These are phyloP conservation scores for Nymphicus hollandicus DNA, from an alignment of 2,113 vertebrate genomes.

Conservation along the genomic window DNA sequence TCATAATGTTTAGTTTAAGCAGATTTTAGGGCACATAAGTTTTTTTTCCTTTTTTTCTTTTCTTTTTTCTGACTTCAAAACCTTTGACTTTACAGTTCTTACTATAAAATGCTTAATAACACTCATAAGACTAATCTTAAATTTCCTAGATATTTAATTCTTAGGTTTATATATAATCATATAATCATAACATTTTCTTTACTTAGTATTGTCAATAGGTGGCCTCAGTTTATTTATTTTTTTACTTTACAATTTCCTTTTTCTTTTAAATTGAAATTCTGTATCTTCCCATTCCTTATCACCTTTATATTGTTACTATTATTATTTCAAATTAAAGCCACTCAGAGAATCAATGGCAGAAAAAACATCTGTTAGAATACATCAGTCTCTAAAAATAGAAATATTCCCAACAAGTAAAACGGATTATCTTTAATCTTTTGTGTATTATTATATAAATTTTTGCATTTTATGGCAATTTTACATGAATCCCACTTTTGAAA, in stretches of 20 bases:
- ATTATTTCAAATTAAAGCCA: neutral
- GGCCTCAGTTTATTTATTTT: neutral
- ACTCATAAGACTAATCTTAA: neutral
- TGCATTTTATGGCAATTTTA: neutral
- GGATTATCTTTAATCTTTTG: neutral
- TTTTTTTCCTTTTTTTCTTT: fast-evolving
- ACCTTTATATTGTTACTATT: neutral
- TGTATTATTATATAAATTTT: neutral
- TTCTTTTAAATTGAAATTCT: neutral
- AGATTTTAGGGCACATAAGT: neutral
- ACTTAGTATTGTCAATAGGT: neutral
- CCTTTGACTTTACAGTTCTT: neutral
- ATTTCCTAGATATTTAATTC: neutral
- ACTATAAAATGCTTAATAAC: neutral
- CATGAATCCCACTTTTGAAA: neutral
- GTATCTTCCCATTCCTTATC: neutral
- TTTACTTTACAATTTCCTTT: neutral
- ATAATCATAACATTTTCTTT: neutral
- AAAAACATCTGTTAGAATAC: neutral
- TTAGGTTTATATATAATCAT: neutral
- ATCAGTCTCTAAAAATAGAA: neutral
- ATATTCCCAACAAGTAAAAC: neutral
- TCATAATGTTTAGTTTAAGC: neutral
- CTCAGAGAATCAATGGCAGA: neutral
- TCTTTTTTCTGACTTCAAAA: neutral